Base-by-base conservation (phyloP, 2,888 invertebrate species). In the Drosophila yooni region DNA sequence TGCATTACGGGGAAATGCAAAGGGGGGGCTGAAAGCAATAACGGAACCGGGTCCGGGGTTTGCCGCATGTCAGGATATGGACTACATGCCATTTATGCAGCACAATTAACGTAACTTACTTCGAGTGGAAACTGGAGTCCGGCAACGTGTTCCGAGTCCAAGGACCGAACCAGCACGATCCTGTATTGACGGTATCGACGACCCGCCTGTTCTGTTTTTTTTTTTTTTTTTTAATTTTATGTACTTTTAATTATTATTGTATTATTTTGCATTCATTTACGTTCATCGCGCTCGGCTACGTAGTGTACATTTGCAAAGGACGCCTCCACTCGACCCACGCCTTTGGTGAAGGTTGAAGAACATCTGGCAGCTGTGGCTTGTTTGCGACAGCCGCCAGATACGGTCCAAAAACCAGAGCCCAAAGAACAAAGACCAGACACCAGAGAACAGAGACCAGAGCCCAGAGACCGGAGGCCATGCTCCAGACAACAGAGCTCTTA, bases 241-340 rank as follows among this genome's bases (percentile, higher is more conserved):
- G 67, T 76, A 63, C 74, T 78, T 82, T 89, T 82, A 82, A 86
- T 82, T 78, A 89, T 84, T 87, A 89, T 87, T 89, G 78, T 82
- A 84, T 88, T 86, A 86, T 82, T 87, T 89, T 89, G 74, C 89
- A 87, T 84, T 89, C 87, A 84, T 85, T 88, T 79, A 83, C 86
- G 78, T 73, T 56, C 79, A 62, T 60, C 53, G 70, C 79, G 53
- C 51, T 38, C 70, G 27, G 40, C 64, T 43, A 48, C 8, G n/a
- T 53, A 59, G 25, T 15, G 8, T 8, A 15, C 52, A 18, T 56
- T 76, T 70, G 70, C 46, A 54, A 57, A 25, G 59, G 18, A 53
- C 38, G 7, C 21, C 43, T 27, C 29, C 38, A n/a, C 40, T 4
- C 2, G 13, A 13, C 15, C 11, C 18, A 29, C 2, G 1, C 27